Evolutionary conservation across 2,113 vertebrate species (phyloP), one percentile per base, ranked within the genome.

Genomic region (Prietella phreatophila): DNA sequence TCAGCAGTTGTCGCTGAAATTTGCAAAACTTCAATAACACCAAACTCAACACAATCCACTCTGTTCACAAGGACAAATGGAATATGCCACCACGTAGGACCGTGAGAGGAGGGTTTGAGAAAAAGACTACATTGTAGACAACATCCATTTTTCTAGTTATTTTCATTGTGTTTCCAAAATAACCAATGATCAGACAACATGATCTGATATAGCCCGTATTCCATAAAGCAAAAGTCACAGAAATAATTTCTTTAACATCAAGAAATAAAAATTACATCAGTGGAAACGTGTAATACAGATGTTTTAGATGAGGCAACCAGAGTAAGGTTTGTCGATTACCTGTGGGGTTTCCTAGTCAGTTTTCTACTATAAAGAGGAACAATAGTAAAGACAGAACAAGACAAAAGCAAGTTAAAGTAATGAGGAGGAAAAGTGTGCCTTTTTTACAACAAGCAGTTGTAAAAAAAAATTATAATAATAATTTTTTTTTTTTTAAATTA

Each of bases 301-400:
- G 95, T 96, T 92, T 96, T 94, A 94, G 94, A 96, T 96, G 95
- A 97, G 95, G 96, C 95, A 95, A 95, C 96, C 94, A 94, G 89
- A 95, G 93, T 91, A 96, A 93, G 93, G 93, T 84, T 95, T 89
- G 95, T 94, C 89, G 87, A 96, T 99, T 99, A 99, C 98, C 98
- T 99, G 97, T 90, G 87, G 95, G 94, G 96, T 93, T 96, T 99
- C 98, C 97, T 99, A 99, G 94, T 99, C 98, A 99, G 96, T 98
- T 97, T 96, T 99, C 97, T 96, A 99, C 96, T 99, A 98, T 92
- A 97, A 95, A 98, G 96, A 97, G 96, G 96, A 96, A 95, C 95
- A 96, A 94, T 93, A 97, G 97, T 95, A 97, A 96, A 97, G 96
- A 95, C 91, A 97, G 96, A 97, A 97, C 97, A 99, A 96, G 97